These are phyloP conservation scores for Taenioides sp. DNA, from an alignment of 2,797 vertebrate genomes.

Conservation along the genomic window DNA sequence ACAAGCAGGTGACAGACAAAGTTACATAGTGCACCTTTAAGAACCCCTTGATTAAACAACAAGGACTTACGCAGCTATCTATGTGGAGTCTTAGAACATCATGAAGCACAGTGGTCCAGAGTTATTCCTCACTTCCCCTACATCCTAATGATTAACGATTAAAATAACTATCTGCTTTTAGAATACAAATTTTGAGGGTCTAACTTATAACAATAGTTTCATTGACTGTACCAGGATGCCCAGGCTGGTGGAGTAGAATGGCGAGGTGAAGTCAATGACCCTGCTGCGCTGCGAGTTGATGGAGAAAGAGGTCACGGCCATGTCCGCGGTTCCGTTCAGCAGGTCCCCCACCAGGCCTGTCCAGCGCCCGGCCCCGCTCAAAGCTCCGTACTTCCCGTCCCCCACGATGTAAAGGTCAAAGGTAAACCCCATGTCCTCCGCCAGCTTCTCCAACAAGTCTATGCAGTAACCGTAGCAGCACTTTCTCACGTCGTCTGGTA, in stretches of 20 bases:
- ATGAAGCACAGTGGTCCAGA: too few relatives aligned
- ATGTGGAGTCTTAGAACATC: too few relatives aligned
- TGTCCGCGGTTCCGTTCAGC: constrained; percentile 85
- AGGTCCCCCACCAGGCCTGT: constrained; percentile 93
- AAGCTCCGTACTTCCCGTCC: constrained; percentile 88
- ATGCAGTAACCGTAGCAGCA: constrained; percentile 97
- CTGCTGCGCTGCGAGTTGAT: constrained; percentile 91
- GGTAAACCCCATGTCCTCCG: constrained; percentile 88
- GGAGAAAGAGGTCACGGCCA: constrained; percentile 95
- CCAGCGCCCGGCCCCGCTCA: constrained; percentile 85
- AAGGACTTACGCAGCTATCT: too few relatives aligned
- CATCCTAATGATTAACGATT: too few relatives aligned
- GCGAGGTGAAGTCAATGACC: constrained; percentile 95
- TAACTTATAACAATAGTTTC: neutral
- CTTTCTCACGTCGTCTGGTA: constrained; percentile 77
- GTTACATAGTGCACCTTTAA: too few relatives aligned
- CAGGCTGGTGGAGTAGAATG: constrained; percentile 97
- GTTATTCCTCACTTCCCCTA: too few relatives aligned
- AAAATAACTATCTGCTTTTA: too few relatives aligned
- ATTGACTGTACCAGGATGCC: constrained; percentile 83
- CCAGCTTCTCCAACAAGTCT: constrained; percentile 89
- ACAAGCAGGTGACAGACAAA: too few relatives aligned
- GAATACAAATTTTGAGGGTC: neutral
- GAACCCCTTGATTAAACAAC: too few relatives aligned
- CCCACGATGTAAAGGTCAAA: constrained; percentile 95